Evolutionary conservation across 2,113 vertebrate genomes (phyloP), one percentile per base, ranked within the genome.

Genomic region (Choloepus hoffmanni): DNA sequence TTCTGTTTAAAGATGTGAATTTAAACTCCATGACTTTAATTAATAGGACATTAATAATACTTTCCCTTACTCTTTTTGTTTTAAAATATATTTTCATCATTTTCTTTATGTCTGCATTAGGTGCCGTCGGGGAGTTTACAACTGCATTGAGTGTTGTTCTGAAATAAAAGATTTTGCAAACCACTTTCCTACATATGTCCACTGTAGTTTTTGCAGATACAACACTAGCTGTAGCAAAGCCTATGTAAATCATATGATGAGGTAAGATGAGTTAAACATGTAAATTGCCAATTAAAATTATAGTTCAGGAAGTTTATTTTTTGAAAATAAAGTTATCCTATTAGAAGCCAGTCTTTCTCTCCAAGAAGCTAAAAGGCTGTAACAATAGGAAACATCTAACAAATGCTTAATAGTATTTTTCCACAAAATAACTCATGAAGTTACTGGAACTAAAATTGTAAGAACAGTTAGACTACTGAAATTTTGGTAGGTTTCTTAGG

Each of bases 161-260:
- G 98, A 98, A 95, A 97, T 99, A 60, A 98, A 98, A 94, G 98
- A 99, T 97, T 99, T 99, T 98, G 99, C 99, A 53, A 98, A 98
- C 94, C 99, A 99, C 97, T 99, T 99, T 96, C 99, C 99, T 62
- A 98, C 99, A 26, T 98, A 99, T 11, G 98, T 99, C 74, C 99
- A 98, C 95, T 99, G 99, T 92, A 99, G 99, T 63, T 98, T 99
- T 11, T 99, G 99, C 98, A 99, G 98, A 98, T 99, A 99, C 97
- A 98, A 98, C 92, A 99, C 99, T 68, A 99, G 99, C 97, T 99
- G 99, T 98, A 99, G 99, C 98, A 99, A 99, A 97, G 98, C 99
- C 74, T 99, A 99, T 74, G 99, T 99, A 86, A 99, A 99, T 97
- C 99, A 99, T 91, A 99, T 99, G 99, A 98, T 99, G 98, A 99